Conservation (phyloP, 2,888 invertebrate genomes). For the Boloria selene region DNA sequence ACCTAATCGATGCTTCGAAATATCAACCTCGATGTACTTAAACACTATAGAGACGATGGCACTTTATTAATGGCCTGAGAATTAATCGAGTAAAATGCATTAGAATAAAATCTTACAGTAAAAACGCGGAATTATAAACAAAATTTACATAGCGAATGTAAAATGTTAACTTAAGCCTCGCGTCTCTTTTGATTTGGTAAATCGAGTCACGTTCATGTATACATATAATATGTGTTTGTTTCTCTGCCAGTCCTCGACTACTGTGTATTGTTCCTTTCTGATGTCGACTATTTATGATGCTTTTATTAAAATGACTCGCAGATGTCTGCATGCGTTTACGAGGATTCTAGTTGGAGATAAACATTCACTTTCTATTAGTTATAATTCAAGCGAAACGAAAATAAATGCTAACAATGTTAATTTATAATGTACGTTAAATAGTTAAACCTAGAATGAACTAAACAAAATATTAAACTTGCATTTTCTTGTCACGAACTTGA, state of each 20-base stretch:
- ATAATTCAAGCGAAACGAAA: constrained; percentile 15
- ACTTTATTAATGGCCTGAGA: constrained; percentile 81
- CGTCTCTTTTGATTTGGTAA: constrained; percentile 77
- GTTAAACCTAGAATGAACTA: constrained; percentile 26
- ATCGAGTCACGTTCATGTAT: constrained; percentile 72
- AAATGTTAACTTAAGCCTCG: constrained; percentile 69
- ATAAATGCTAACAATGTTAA: constrained; percentile 21
- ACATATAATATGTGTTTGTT: constrained; percentile 56
- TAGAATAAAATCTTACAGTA: constrained; percentile 71
- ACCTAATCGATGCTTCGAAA: constrained; percentile 66
- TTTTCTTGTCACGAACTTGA: neutral
- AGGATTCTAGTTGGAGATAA: constrained; percentile 56
- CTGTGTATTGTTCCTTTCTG: constrained; percentile 61
- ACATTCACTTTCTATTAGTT: constrained; percentile 8
- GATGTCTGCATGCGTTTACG: constrained; percentile 58
- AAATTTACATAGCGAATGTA: constrained; percentile 61
- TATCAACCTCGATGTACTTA: constrained; percentile 70
- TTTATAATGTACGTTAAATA: constrained; percentile 8
- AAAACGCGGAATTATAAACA: constrained; percentile 65
- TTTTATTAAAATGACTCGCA: constrained; percentile 65
- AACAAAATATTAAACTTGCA: constrained; percentile 20
- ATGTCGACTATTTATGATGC: constrained; percentile 66
- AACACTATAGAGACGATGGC: constrained; percentile 78
- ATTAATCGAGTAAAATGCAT: constrained; percentile 81
- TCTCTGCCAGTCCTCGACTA: constrained; percentile 61